These are phyloP conservation scores for Balanococcus diminutus DNA, from an alignment of 2,888 invertebrate genomes.

Conservation along the genomic window DNA sequence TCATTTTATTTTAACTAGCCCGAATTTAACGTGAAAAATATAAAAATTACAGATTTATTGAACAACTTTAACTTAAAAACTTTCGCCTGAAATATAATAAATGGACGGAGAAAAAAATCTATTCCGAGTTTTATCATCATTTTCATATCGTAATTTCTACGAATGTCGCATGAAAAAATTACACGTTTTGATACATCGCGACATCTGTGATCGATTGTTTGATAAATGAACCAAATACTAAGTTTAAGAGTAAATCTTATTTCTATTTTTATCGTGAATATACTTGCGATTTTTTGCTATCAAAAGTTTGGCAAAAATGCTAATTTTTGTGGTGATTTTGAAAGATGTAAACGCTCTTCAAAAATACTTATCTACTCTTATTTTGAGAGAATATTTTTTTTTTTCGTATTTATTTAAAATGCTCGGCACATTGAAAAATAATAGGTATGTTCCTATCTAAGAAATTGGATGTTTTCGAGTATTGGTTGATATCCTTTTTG, in stretches of 20 bases:
- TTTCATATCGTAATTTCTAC: not conserved
- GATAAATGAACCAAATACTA: not conserved
- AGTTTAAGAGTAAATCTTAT: not conserved
- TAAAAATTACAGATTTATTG: slow-evolving; percentile 37
- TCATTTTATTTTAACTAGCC: slow-evolving; percentile 24
- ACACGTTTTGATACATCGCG: not conserved
- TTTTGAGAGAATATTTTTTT: too few species aligned
- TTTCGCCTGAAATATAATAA: not conserved
- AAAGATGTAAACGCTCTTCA: not conserved
- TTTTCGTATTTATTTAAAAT: too few species aligned
- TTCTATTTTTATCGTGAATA: not conserved
- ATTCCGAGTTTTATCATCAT: slow-evolving; percentile 1
- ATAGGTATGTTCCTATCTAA: too few species aligned
- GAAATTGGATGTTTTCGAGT: too few species aligned
- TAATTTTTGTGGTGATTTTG: not conserved
- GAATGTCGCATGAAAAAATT: not conserved
- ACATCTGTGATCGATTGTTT: not conserved
- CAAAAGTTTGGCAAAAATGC: not conserved
- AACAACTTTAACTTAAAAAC: slow-evolving; percentile 26
- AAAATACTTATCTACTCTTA: too few species aligned
- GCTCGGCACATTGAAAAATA: too few species aligned
- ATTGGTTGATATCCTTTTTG: too few species aligned
- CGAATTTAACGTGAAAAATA: slow-evolving; percentile 32
- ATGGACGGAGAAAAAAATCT: slow-evolving; percentile 1
- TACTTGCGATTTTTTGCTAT: not conserved